Evolutionary conservation across 1,140 invertebrate genomes (phyloP).

Genomic region (Monochamus saltuarius): DNA sequence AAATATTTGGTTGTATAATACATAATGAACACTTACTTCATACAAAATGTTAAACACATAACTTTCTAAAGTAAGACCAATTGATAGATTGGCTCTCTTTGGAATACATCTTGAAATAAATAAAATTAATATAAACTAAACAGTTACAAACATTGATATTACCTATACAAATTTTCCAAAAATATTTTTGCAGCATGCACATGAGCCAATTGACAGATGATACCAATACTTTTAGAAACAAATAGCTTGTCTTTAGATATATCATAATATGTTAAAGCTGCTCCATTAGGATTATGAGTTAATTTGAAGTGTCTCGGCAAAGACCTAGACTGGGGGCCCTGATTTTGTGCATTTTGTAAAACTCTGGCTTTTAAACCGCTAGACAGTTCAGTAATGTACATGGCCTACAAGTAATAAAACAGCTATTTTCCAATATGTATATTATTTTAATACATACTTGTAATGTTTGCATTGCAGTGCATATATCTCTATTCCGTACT

Average conservation of each 20-base stretch:
- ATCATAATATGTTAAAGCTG: slow-evolving; percentile 86
- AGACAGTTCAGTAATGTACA: slow-evolving; percentile 88
- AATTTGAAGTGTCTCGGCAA: slow-evolving; percentile 86
- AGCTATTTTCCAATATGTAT: not conserved
- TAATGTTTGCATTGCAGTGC: slow-evolving; percentile 90
- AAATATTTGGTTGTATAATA: not conserved
- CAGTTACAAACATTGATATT: slow-evolving; percentile 36
- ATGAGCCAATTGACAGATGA: slow-evolving; percentile 89
- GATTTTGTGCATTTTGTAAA: slow-evolving; percentile 51
- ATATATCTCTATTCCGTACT: slow-evolving; percentile 87
- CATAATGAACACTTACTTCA: slow-evolving; percentile 68
- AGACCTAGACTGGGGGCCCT: slow-evolving; percentile 69
- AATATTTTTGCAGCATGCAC: slow-evolving; percentile 82
- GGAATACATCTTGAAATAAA: slow-evolving; percentile 66
- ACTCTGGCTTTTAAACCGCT: slow-evolving; percentile 69
- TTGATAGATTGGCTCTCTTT: slow-evolving; percentile 68
- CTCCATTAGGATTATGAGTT: slow-evolving; percentile 70
- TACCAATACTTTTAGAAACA: slow-evolving; percentile 92
- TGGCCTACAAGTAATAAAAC: slow-evolving; percentile 62
- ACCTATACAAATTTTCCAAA: slow-evolving; percentile 85
- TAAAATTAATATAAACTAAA: not conserved
- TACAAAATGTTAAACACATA: slow-evolving; percentile 95
- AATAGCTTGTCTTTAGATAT: slow-evolving; percentile 89
- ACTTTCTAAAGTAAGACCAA: slow-evolving; percentile 80
- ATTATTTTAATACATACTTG: slow-evolving; percentile 59